Conservation (phyloP, 1,140 invertebrate species). For the Aplysia californica region DNA sequence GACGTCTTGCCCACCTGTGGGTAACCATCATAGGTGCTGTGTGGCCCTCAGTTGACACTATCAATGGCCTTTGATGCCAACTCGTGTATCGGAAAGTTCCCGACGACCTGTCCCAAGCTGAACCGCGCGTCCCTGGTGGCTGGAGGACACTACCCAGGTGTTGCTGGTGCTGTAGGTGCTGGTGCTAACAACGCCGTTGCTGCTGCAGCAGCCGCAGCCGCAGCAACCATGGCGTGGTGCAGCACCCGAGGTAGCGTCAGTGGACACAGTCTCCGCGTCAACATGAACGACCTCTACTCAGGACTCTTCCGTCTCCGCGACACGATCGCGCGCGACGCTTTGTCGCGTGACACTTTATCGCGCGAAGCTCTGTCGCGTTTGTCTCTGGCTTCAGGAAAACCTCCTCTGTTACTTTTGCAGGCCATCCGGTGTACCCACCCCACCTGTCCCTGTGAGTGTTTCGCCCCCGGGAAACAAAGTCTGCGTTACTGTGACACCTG, state of each 20-base stretch:
- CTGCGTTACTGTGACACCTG: slow-evolving; percentile 80
- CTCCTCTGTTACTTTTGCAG: slow-evolving; percentile 70
- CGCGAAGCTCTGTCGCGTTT: neutral
- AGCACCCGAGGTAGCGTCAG: slow-evolving; percentile 7
- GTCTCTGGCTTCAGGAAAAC: slow-evolving; percentile 17
- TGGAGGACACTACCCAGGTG: too few species aligned
- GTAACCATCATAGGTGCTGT: too few species aligned
- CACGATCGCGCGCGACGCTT: slow-evolving; percentile 7
- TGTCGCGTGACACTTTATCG: neutral
- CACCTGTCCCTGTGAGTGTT: slow-evolving; percentile 80
- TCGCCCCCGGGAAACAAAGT: slow-evolving; percentile 78
- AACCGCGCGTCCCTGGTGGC: too few species aligned
- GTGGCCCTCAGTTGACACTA: too few species aligned
- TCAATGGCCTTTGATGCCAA: too few species aligned
- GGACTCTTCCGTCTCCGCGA: slow-evolving; percentile 18
- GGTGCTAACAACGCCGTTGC: neutral
- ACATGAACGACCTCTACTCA: slow-evolving; percentile 19
- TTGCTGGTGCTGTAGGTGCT: too few species aligned
- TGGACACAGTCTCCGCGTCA: slow-evolving; percentile 10
- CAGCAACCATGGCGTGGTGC: slow-evolving; percentile 25
- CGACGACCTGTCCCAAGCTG: too few species aligned
- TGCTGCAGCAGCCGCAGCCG: neutral
- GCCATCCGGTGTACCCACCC: slow-evolving; percentile 80
- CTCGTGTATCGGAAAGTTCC: too few species aligned
- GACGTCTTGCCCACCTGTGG: too few species aligned